A percentile compares a stretch with the other conserved stretches of the same genome.
These are phyloP conservation scores for Lutjanus campechanus DNA, from an alignment of 2,797 vertebrate genomes.

Conservation along the genomic window DNA sequence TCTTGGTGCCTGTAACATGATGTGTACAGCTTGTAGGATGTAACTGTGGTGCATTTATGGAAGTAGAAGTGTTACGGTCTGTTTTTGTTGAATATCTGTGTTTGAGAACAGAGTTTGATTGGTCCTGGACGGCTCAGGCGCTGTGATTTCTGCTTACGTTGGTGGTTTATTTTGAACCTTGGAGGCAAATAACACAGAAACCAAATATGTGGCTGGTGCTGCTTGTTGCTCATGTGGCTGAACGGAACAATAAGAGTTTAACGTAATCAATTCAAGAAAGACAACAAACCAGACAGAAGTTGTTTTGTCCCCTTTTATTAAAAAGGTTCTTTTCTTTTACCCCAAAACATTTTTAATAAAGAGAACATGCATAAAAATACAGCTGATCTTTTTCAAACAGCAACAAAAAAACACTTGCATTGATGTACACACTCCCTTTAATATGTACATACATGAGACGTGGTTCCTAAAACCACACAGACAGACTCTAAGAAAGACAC, in stretches of 20 bases:
- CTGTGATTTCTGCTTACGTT: no score
- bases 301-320: slow-evolving; percentile 61
- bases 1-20: no score
- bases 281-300: not conserved
- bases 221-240: not conserved
- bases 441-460: slow-evolving; percentile 68
- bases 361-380: slow-evolving; percentile 73
- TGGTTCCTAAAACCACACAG: slow-evolving; percentile 38
- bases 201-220: not conserved
- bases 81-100: no score
- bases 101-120: no score
- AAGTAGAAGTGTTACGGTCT: no score
- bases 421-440: slow-evolving; percentile 36
- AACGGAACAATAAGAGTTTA: not conserved
- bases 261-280: not conserved
- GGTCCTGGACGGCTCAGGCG: no score
- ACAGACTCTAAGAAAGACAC: slow-evolving; percentile 35
- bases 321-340: slow-evolving; percentile 48
- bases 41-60: no score
- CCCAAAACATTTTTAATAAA: slow-evolving; percentile 65
- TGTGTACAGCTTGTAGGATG: no score
- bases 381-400: slow-evolving; percentile 31
- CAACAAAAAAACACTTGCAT: slow-evolving; percentile 38
- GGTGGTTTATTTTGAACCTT: no score
- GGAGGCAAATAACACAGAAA: no score